Conservation (phyloP, 2,888 invertebrate species). For the Drosophila niveifrons region DNA sequence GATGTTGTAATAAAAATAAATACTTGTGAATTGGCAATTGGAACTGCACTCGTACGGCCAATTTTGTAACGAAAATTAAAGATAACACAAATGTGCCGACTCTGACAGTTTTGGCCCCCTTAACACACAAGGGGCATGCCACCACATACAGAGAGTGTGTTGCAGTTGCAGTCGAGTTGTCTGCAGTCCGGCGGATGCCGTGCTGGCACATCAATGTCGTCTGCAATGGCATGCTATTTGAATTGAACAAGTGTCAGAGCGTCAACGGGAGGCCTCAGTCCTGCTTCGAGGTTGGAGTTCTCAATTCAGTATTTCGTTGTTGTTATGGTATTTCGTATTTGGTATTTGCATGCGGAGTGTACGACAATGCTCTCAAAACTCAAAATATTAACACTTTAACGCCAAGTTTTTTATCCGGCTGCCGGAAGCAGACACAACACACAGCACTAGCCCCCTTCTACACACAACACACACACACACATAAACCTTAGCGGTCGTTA, state of each 20-base stretch:
- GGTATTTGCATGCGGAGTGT: slow-evolving; percentile 62
- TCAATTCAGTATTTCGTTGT: slow-evolving; percentile 3
- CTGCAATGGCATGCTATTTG: slow-evolving; percentile 77
- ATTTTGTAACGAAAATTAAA: slow-evolving; percentile 80
- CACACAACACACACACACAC: slow-evolving; percentile 20
- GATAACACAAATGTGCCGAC: slow-evolving; percentile 78
- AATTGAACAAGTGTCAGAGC: slow-evolving; percentile 80
- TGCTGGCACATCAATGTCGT: slow-evolving; percentile 79
- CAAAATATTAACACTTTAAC: slow-evolving; percentile 80
- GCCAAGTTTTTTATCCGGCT: slow-evolving; percentile 80
- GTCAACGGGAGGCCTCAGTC: slow-evolving; percentile 65
- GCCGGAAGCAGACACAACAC: slow-evolving; percentile 81
- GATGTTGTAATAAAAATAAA: slow-evolving; percentile 53
- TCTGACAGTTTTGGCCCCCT: slow-evolving; percentile 41
- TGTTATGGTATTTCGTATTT: slow-evolving; percentile 4
- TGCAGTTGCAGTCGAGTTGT: slow-evolving; percentile 16
- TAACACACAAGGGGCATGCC: slow-evolving; percentile 39
- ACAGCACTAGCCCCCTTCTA: slow-evolving; percentile 34
- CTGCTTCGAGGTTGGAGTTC: slow-evolving; percentile 23
- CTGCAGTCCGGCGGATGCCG: slow-evolving; percentile 60
- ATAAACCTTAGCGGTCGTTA: slow-evolving; percentile 67
- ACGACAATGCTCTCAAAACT: slow-evolving; percentile 77
- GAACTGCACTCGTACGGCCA: slow-evolving; percentile 77
- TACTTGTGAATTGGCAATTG: slow-evolving; percentile 74
- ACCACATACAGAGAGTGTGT: slow-evolving; percentile 24